Base-by-base conservation (phyloP, 1,140 invertebrate genomes). In the Papilio machaon region DNA sequence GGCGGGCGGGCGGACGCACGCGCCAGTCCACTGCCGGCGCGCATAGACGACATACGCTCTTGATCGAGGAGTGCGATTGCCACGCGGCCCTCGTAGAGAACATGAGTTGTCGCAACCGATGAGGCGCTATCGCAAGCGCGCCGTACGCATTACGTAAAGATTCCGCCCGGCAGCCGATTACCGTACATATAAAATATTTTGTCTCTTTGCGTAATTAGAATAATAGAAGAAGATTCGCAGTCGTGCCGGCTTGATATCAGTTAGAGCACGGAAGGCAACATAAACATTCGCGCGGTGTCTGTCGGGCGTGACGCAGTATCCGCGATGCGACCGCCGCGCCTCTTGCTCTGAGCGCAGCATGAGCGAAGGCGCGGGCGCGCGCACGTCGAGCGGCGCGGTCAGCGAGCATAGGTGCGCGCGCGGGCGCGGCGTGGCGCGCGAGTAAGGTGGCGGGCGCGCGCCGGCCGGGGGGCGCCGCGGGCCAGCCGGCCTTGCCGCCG, bases 391-490 rank as follows among this genome's bases (percentile, higher is more conserved):
- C 74, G 54, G 85, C 84, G 85, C 85, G 84, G 82, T 85, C 84
- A 86, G 86, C 85, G 86, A 88, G 83, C 83, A 86, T 84, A 86
- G 83, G 82, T 87, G 83, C 85, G 84, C 86, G 84, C 83, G 82
- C 82, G 83, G 84, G 85, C 82, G 86, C 80, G 85, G 85, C 86
- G 91, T 92, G 91, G 88, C 87, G 81, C 87, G 82, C 85, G 87
- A 90, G 89, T 92, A 91, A 89, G 84, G 91, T 90, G 91, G 92
- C 88, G 91, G 87, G 80, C 88, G 90, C 85, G 88, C 87, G 85
- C 90, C 85, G 89, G 91, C 87, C 86, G 82, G 90, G 85, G 86
- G 91, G 89, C 89, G 89, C 92, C 88, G 91, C 92, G 89, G 90
- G 86, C 87, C 89, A 87, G 89, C 88, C 86, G 90, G 90, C 88